Conservation (phyloP, 2,797 vertebrate species). For the Streptopelia turtur region DNA sequence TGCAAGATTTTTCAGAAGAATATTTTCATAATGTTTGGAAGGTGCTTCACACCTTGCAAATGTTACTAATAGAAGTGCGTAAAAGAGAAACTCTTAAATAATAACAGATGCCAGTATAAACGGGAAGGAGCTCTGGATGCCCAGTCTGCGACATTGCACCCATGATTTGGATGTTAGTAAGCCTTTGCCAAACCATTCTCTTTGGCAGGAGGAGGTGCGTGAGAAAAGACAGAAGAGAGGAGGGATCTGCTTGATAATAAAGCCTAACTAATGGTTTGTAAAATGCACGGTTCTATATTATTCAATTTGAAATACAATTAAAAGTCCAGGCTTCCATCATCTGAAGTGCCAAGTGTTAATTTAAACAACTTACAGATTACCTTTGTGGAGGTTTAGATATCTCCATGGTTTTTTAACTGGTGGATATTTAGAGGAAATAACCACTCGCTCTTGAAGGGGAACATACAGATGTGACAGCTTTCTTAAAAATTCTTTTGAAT, state of each 20-base stretch:
- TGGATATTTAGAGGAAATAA: conserved; percentile 27
- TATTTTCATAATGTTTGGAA: background rate
- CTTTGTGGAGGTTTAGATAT: background rate
- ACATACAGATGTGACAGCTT: conserved; percentile 30
- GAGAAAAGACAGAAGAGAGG: background rate
- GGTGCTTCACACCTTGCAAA: background rate
- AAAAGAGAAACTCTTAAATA: background rate
- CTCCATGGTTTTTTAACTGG: background rate
- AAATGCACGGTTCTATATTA: background rate
- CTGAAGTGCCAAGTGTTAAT: background rate
- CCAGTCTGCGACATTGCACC: background rate
- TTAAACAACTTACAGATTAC: background rate
- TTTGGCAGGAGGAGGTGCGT: background rate
- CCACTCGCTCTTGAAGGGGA: background rate
- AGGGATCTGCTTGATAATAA: background rate
- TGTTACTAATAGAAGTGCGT: background rate
- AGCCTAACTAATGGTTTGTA: background rate
- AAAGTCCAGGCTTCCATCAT: background rate
- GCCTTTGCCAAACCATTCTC: background rate
- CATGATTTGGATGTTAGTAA: background rate
- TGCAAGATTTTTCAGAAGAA: background rate
- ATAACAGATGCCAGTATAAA: background rate
- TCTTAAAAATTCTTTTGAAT: conserved; percentile 68
- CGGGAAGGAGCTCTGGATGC: background rate
- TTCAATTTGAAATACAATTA: background rate